Percentiles rank a stretch among this genome's conserved stretches.
These are phyloP conservation scores for Drosophila ogumai DNA, from an alignment of 1,140 invertebrate species.

Conservation along the genomic window DNA sequence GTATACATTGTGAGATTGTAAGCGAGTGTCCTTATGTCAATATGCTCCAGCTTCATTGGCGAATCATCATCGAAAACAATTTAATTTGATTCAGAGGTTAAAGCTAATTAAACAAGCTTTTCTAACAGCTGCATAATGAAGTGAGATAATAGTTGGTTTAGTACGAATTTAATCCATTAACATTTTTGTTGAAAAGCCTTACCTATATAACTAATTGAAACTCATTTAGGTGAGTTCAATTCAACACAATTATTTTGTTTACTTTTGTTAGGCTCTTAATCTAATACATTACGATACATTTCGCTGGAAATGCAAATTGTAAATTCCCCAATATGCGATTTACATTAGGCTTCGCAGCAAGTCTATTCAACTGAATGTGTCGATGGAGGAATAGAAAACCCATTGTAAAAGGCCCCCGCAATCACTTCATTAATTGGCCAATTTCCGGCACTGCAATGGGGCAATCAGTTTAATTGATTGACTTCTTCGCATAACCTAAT, in stretches of 20 bases:
- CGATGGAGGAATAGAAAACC: not conserved
- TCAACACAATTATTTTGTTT: not conserved
- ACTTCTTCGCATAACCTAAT: constrained; percentile 1
- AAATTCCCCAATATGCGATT: not conserved
- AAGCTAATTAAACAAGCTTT: not conserved
- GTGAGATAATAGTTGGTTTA: not conserved
- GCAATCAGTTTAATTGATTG: constrained; percentile 10
- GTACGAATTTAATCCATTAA: not conserved
- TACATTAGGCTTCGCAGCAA: not conserved
- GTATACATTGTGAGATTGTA: constrained; percentile 1
- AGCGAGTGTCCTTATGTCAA: not conserved
- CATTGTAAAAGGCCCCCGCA: not conserved
- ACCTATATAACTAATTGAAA: not conserved
- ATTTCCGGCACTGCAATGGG: not conserved
- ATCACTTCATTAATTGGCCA: not conserved
- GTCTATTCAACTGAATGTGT: not conserved
- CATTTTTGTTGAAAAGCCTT: not conserved
- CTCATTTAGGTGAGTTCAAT: not conserved
- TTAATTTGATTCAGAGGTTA: not conserved
- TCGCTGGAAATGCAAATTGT: not conserved
- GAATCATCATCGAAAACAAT: not conserved
- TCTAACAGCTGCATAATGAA: too few species aligned
- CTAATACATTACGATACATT: not conserved
- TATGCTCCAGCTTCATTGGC: not conserved
- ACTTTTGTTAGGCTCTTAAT: not conserved